phyloP scores from a whole-genome alignment of 2,797 vertebrate species.

The Lithobates pipiens region DNA sequence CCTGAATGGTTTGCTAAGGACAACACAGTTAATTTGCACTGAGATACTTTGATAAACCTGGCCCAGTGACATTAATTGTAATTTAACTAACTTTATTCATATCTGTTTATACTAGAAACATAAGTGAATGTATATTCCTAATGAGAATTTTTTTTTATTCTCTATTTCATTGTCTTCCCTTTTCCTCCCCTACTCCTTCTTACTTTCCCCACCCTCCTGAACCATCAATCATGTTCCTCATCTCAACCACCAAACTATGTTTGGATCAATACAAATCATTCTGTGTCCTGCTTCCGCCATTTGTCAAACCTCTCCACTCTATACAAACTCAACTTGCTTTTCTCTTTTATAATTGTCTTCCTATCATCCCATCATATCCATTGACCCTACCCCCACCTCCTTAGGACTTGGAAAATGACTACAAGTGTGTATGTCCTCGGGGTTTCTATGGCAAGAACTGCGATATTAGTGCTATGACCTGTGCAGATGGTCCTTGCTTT shows the following conservation, averaged over 20 bases:
- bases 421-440: slow-evolving; percentile 84
- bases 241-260: too few species aligned
- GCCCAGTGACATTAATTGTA: not conserved
- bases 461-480: slow-evolving; percentile 84
- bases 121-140: not conserved
- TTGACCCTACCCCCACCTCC: too few species aligned
- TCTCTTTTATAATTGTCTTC: not conserved
- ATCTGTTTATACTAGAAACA: not conserved
- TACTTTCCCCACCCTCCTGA: too few species aligned
- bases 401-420: slow-evolving; percentile 80
- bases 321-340: not conserved
- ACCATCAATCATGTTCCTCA: not conserved
- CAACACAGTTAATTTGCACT: not conserved
- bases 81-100: not conserved
- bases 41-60: not conserved
- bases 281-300: not conserved
- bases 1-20: not conserved
- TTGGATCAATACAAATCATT: too few species aligned
- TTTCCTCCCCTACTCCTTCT: not conserved
- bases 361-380: not conserved
- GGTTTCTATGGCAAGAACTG: slow-evolving; percentile 90
- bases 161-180: not conserved
- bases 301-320: not conserved
- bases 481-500: slow-evolving; percentile 87
- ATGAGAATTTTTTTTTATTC: not conserved